Base-by-base conservation (phyloP, 2,797 vertebrate genomes). In the Lepus oiostolus region DNA sequence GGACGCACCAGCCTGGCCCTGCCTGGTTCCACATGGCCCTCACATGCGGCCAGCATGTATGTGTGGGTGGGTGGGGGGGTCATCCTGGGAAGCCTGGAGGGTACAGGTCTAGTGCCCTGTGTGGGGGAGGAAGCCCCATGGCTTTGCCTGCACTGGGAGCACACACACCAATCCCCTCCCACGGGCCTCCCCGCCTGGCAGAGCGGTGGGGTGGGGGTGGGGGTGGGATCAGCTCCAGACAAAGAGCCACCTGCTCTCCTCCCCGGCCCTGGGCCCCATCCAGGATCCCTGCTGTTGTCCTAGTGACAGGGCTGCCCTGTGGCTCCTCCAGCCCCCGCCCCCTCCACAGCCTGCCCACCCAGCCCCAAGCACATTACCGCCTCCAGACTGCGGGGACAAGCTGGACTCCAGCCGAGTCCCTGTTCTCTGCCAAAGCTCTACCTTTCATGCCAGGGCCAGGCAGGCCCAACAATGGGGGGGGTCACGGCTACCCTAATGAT, bases 181-280 rank as follows among this genome's bases (percentile, higher is more conserved):
- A 74, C 67, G 85, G 79, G 95, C 93, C 74, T 82, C 72, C 82
- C 65, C 2, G 85, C 67, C 38, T 28, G 4, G 14, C 81, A 85
- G 79, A 88, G 42, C 62, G 0, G 71, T 17, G 60, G 52, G 81
- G 38, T 42, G 58, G 4, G 19, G 10, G 12, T 62, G 80, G 70
- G 67, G 87, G 82, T 86, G 74, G 80, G 79, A 90, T 93, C 93
- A 83, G 79, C 83, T 85, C 42, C 79, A 97, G 91, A 97, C 97
- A 97, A 97, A 97, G 97, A 93, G 52, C 97, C 97, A 97, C 97
- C 97, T 97, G 97, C 97, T 96, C 96, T 83, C 74, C 76, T 60
- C 50, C 67, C 42, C 4, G 10, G 14, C 58, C 62, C 58, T 50
- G 77, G 42, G 7, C 96, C 22, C 85, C 85, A 74, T 58, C 32